phyloP scores from a whole-genome alignment of 37 sponge, comb jelly and placozoan species.

The Aplysina aerophoba region DNA sequence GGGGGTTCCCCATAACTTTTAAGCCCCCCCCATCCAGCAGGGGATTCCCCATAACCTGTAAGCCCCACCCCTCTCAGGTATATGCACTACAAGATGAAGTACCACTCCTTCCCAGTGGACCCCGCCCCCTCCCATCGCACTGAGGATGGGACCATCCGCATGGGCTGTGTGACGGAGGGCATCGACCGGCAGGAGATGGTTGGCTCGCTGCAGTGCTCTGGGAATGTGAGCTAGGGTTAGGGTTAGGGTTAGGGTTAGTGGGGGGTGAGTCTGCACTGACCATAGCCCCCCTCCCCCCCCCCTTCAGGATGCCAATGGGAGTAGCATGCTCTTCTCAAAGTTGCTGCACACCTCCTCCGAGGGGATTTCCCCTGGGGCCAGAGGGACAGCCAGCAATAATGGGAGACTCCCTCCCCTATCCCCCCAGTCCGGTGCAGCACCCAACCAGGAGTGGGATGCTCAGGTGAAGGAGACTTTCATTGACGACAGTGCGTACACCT shows the following conservation, averaged over 20 bases:
- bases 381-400: background rate
- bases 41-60: background rate
- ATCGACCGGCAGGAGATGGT: slow-evolving; percentile 14
- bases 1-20: background rate
- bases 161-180: slow-evolving; percentile 38
- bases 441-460: background rate
- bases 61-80: slow-evolving; percentile 45
- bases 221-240: too few species aligned
- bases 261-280: background rate
- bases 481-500: background rate
- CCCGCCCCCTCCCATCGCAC: background rate
- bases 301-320: background rate
- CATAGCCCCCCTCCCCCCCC: background rate
- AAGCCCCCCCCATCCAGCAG: background rate
- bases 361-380: background rate
- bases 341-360: background rate
- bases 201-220: too few species aligned
- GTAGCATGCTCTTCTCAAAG: background rate
- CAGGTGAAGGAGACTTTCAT: background rate
- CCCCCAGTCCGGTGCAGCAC: too few species aligned
- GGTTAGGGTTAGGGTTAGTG: too few species aligned
- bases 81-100: slow-evolving; percentile 76
- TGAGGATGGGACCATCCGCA: slow-evolving; percentile 19
- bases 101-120: slow-evolving; percentile 1
- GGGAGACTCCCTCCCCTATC: background rate